Percentiles rank a stretch among this genome's conserved stretches.
These are phyloP conservation scores for Eurois occulta DNA, from an alignment of 2,888 invertebrate species.

Conservation along the genomic window DNA sequence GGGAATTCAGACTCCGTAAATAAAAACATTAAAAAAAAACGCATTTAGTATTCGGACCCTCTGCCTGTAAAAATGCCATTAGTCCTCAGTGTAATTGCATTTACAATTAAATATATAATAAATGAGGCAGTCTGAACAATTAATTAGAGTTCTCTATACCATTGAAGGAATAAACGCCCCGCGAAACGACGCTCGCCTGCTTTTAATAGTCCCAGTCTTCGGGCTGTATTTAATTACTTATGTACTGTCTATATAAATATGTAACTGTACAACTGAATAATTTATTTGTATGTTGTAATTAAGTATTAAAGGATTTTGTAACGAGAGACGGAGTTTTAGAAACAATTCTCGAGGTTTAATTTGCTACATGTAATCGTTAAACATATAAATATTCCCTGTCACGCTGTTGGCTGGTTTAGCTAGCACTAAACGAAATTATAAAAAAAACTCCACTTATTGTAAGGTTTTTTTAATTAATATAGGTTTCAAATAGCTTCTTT, in stretches of 20 bases:
- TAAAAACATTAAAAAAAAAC: neutral
- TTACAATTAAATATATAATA: conserved; percentile 77
- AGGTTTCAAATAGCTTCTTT: neutral
- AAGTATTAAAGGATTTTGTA: conserved; percentile 40
- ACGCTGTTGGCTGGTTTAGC: neutral
- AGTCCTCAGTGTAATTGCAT: conserved; percentile 68
- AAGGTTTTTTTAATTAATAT: neutral
- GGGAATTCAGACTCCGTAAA: neutral
- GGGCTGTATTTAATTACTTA: conserved; percentile 84
- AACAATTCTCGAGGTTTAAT: conserved; percentile 12
- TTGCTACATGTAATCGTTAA: neutral
- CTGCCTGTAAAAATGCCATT: conserved; percentile 61
- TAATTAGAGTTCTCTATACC: conserved; percentile 76
- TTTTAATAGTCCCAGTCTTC: conserved; percentile 82
- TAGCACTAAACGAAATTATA: neutral
- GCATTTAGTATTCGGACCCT: conserved; percentile 25
- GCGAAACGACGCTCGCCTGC: conserved; percentile 82
- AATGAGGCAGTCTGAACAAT: conserved; percentile 75
- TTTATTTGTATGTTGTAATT: conserved; percentile 55
- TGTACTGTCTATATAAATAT: conserved; percentile 71
- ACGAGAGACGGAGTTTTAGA: neutral
- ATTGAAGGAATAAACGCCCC: conserved; percentile 79
- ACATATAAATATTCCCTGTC: neutral
- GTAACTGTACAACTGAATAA: conserved; percentile 51
- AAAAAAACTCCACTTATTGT: neutral